Conservation (phyloP, 2,797 vertebrate species). For the Karalla daura region DNA sequence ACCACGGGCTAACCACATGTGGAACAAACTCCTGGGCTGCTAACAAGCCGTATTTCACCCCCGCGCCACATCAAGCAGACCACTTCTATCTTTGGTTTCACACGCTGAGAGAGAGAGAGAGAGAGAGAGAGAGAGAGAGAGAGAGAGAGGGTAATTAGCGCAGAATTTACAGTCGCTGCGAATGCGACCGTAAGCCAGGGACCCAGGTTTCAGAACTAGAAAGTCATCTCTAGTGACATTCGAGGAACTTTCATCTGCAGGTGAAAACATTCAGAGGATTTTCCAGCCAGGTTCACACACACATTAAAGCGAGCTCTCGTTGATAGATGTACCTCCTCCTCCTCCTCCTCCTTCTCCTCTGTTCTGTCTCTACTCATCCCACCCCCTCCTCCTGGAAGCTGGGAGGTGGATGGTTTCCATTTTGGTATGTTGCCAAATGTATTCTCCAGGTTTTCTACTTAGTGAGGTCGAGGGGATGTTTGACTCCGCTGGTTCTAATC, state of each 20-base stretch:
- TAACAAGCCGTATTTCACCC: slow-evolving; percentile 75
- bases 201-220: neutral
- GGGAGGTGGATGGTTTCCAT: slow-evolving; percentile 70
- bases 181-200: slow-evolving; percentile 20
- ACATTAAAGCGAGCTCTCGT: slow-evolving; percentile 23
- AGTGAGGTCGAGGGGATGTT: slow-evolving; percentile 78
- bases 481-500: slow-evolving; percentile 82
- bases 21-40: slow-evolving; percentile 71
- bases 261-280: slow-evolving; percentile 8
- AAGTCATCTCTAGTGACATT: neutral
- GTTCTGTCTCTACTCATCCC: slow-evolving; percentile 38
- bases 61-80: slow-evolving; percentile 67
- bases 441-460: slow-evolving; percentile 86
- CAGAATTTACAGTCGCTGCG: slow-evolving; percentile 49
- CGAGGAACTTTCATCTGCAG: slow-evolving; percentile 1
- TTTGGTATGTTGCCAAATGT: slow-evolving; percentile 78
- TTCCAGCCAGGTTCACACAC: slow-evolving; percentile 38
- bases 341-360: slow-evolving; percentile 22
- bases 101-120: slow-evolving; percentile 52
- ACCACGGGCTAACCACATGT: slow-evolving; percentile 75
- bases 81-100: slow-evolving; percentile 73
- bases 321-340: slow-evolving; percentile 39
- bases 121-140: too few species aligned
- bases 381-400: slow-evolving; percentile 38
- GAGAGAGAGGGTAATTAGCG: slow-evolving; percentile 63